Percentiles rank a stretch among this genome's conserved stretches.
phyloP scores from a whole-genome alignment of 1,140 invertebrate genomes.

The Drosophila navojoa region DNA sequence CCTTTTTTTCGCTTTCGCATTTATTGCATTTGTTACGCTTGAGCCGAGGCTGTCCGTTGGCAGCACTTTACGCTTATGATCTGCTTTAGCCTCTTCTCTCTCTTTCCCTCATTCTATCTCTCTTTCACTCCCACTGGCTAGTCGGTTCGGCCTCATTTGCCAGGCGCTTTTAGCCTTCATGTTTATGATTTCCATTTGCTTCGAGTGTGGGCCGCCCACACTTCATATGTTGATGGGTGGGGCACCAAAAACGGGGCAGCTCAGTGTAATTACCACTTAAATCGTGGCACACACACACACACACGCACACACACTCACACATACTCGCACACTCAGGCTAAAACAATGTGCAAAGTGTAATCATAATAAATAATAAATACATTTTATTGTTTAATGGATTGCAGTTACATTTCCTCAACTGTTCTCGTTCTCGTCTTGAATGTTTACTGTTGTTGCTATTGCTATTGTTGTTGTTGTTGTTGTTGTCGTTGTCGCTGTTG shows the following conservation, averaged over 20 bases:
- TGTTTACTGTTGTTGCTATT: constrained; percentile 7
- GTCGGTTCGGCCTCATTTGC: constrained; percentile 68
- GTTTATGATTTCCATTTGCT: constrained; percentile 77
- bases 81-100: constrained; percentile 37
- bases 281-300: constrained; percentile 17
- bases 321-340: constrained; percentile 22
- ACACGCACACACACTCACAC: not conserved
- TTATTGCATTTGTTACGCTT: constrained; percentile 80
- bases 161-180: constrained; percentile 70
- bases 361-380: constrained; percentile 82
- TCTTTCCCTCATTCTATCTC: constrained; percentile 3
- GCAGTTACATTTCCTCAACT: constrained; percentile 72
- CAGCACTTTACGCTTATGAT: constrained; percentile 77
- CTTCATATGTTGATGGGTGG: constrained; percentile 62
- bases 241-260: constrained; percentile 24
- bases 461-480: constrained; percentile 30
- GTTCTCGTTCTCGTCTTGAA: constrained; percentile 9
- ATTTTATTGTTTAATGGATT: constrained; percentile 83
- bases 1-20: constrained; percentile 66
- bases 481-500: constrained; percentile 19
- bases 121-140: constrained; percentile 9
- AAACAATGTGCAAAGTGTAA: constrained; percentile 75
- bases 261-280: constrained; percentile 79
- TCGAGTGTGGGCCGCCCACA: constrained; percentile 14
- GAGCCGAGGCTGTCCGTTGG: constrained; percentile 37